Evolutionary conservation across 2,113 vertebrate genomes (phyloP), one percentile per base, ranked within the genome.

Genomic region (Hylia prasina): DNA sequence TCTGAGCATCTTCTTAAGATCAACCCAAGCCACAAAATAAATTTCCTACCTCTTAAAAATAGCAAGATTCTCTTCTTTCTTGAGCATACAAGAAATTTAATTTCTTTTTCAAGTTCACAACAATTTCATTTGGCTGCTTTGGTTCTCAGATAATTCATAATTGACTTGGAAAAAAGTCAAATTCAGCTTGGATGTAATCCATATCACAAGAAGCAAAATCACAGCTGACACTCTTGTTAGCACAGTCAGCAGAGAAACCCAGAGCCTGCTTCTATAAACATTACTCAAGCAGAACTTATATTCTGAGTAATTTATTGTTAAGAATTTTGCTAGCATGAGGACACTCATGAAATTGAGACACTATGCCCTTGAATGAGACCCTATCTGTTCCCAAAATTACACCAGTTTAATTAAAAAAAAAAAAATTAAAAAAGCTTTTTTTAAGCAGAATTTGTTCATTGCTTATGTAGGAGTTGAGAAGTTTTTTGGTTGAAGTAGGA

Each of bases 151-250:
- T 94, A 95, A 88, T 92, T 95, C 79, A 45, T 95, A 97, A 96
- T 72, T 95, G 92, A 68, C 85, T 96, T 96, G 95, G 94, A 93
- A 97, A 94, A 96, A 96, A 79, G 51, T 89, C 94, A 95, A 79
- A 94, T 71, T 88, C 70, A 77, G 48, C 90, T 96, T 95, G 96
- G 90, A 93, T 90, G 35, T 84, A 82, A 87, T 93, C 92, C 96
- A 95, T 79, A 81, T 76, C 78, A 80, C 66, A 90, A 85, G 82
- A 96, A 92, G 48, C 51, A 88, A 91, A 94, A 96, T 92, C 85
- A 92, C 82, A 97, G 92, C 92, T 97, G 96, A 95, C 87, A 75
- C 63, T 91, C 75, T 88, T 82, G 75, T 85, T 92, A 93, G 88
- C 88, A 72, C 50, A 88, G 85, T 85, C 92, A 95, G 92, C 90